Evolutionary conservation across 2,113 vertebrate species (phyloP), one percentile per base, ranked within the genome.

Genomic region (Eupsittula cactorum): DNA sequence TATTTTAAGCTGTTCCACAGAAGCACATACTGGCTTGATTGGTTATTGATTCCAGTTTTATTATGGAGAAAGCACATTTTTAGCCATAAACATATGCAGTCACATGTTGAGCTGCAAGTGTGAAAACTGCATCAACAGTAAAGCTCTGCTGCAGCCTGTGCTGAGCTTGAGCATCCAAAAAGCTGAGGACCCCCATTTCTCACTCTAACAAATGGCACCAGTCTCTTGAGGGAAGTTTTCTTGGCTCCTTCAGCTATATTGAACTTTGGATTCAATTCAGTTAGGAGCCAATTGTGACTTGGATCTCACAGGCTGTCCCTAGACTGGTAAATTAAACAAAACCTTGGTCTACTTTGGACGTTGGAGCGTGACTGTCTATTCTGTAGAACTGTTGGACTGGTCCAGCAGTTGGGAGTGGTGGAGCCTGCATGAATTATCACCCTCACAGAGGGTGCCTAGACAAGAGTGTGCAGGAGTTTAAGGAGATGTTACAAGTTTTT

Each of bases 1-100:
- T 96, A 96, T 96, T 97, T 97, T 96, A 96, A 95, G 93, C 85
- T 94, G 85, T 83, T 95, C 79, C 76, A 94, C 92, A 96, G 95
- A 97, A 94, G 91, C 92, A 90, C 88, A 37, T 41, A 27, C 73
- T 86, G 93, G 69, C 95, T 96, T 97, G 95, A 96, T 97, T 96
- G 97, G 92, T 93, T 96, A 94, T 92, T 94, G 92, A 97, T 97
- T 97, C 93, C 95, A 92, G 63, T 95, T 96, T 97, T 92, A 83
- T 92, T 92, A 93, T 8, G 73, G 95, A 88, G 84, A 95, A 77
- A 88, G 79, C 65, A 80, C 76, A 95, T 87, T 96, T 93, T 94
- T 78, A 80, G 85, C 75, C 52, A 76, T 78, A 87, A 87, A 71
- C n/a, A 29, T 46, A 33, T 67, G 76, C 93, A 79, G 67, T 57